Evolutionary conservation across 2,888 invertebrate species (phyloP).

Genomic region (Calliopum simillimum): DNA sequence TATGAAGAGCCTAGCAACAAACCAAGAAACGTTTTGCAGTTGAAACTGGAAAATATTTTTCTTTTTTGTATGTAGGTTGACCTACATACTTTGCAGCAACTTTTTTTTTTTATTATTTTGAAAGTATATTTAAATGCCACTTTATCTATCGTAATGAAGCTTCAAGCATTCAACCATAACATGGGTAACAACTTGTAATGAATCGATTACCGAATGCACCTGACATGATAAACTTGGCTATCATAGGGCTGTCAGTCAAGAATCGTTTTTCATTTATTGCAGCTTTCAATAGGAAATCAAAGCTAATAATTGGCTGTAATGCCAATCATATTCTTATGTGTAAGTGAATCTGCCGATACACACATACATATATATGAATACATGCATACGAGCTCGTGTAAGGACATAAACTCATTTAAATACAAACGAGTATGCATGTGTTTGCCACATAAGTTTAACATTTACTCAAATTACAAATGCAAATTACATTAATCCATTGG

Average conservation of each 20-base stretch:
- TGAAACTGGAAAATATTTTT: too few relatives aligned
- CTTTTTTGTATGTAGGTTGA: too few relatives aligned
- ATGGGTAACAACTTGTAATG: slow-evolving; percentile 21
- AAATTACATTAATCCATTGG: slow-evolving; percentile 20
- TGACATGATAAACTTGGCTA: background rate
- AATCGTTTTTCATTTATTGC: too few relatives aligned
- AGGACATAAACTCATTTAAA: too few relatives aligned
- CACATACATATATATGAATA: too few relatives aligned
- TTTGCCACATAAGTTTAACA: too few relatives aligned
- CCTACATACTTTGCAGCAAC: too few relatives aligned
- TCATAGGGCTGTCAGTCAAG: too few relatives aligned
- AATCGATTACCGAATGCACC: slow-evolving; percentile 21
- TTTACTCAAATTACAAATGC: slow-evolving; percentile 28
- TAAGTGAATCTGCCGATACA: background rate
- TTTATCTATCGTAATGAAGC: background rate
- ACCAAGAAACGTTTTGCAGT: too few relatives aligned
- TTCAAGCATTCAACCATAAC: background rate
- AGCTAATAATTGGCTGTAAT: background rate
- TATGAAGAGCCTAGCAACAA: too few relatives aligned
- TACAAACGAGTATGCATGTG: too few relatives aligned
- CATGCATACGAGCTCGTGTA: background rate
- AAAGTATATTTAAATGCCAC: background rate
- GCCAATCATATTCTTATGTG: background rate
- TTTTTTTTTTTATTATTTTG: too few relatives aligned
- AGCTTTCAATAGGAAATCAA: background rate